Base-by-base conservation (phyloP, 2,888 invertebrate species). In the Nomada fucata region DNA sequence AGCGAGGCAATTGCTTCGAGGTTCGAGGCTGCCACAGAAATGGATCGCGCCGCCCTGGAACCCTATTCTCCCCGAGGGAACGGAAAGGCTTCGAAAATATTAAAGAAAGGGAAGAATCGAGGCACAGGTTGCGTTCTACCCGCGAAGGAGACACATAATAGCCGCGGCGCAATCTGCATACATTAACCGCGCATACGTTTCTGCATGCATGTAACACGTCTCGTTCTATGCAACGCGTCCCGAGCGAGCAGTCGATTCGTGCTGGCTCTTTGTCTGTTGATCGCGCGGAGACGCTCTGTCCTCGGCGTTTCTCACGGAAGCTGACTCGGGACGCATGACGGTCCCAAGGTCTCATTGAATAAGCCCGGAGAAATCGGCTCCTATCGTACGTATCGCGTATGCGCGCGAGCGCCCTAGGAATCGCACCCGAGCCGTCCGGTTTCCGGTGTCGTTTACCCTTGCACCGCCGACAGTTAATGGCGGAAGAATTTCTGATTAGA, bases 271-370 rank as follows among this genome's bases (percentile, higher is more conserved):
- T 42, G 50, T 60, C 47, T 20, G 69, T 59, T 50, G 44, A 47
- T 69, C 69, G 47, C 15, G 72, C n/a, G 9, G 26, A 64, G 44
- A 26, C 83, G 88, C 91, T 87, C 87, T 90, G 91, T 91, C 91
- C 88, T 85, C 85, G 86, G 88, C 83, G 88, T 91, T 91, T 92
- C 92, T 92, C 92, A 91, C 92, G 92, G 93, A 93, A 93, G 92
- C 91, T 85, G 83, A 83, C 83, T 86, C 83, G 85, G 65, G 86
- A 84, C 85, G 85, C 87, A 85, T 82, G 86, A 88, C 89, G 84
- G 84, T 90, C 90, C 86, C 91, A 91, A 91, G 91, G 91, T 87
- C 90, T 86, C 87, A 79, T 86, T 87, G 89, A 88, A 88, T 89
- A 85, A 81, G 60, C 59, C 65, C 65, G 68, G 86, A 79, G 80